Conservation (phyloP, 2,797 vertebrate genomes). For the Ctenochaetus hawaiiensis region DNA sequence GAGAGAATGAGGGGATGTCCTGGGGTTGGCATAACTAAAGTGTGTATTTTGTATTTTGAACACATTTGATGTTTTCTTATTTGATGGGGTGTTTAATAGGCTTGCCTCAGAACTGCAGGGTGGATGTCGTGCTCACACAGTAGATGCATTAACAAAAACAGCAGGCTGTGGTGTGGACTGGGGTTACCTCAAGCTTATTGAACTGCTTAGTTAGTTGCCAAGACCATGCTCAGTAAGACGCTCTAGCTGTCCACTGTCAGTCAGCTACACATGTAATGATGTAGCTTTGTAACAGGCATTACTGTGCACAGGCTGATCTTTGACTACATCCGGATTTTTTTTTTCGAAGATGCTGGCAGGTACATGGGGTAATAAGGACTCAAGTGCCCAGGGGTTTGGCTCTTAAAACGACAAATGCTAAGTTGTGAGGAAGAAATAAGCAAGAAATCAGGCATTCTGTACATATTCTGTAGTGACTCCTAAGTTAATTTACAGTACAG, state of each 20-base stretch:
- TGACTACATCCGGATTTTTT: slow-evolving; percentile 11
- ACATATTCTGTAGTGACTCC: neutral
- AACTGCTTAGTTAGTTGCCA: slow-evolving; percentile 51
- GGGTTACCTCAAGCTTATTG: slow-evolving; percentile 43
- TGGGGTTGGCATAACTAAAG: slow-evolving; percentile 55
- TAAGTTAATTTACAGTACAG: neutral
- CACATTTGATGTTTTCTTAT: slow-evolving; percentile 66
- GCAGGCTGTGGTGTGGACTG: slow-evolving; percentile 50
- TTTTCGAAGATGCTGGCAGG: neutral
- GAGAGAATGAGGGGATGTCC: slow-evolving; percentile 23
- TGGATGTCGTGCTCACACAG: slow-evolving; percentile 44
- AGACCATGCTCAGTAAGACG: slow-evolving; percentile 44
- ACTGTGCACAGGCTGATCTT: slow-evolving; percentile 25
- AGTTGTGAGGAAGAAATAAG: neutral
- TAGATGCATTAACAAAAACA: slow-evolving; percentile 56
- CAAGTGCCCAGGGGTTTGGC: neutral
- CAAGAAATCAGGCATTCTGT: neutral
- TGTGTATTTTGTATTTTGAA: slow-evolving; percentile 33
- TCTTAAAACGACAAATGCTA: neutral
- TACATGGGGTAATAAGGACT: neutral
- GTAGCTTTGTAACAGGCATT: slow-evolving; percentile 61
- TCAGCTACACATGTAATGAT: slow-evolving; percentile 60
- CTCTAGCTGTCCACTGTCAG: slow-evolving; percentile 49
- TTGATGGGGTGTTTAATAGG: slow-evolving; percentile 53
- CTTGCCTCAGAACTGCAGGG: slow-evolving; percentile 49